These are phyloP conservation scores for Bombylius discolor DNA, from an alignment of 2,888 invertebrate genomes.

Conservation along the genomic window DNA sequence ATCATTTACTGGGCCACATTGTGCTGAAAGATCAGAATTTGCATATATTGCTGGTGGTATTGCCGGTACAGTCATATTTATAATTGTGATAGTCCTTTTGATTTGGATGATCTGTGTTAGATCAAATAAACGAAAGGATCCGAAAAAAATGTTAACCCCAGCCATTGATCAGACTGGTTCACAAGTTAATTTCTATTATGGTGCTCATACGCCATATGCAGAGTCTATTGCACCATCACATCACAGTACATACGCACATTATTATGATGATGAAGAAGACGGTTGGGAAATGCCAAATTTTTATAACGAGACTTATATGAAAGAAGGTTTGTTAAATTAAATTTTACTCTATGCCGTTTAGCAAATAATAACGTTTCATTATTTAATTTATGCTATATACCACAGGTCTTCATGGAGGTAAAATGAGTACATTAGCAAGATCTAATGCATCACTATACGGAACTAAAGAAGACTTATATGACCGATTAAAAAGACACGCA, in stretches of 20 bases:
- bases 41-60: constrained; percentile 91
- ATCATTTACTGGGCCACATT: constrained; percentile 81
- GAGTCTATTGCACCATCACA: constrained; percentile 92
- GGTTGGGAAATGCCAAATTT: constrained; percentile 98
- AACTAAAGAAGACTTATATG: constrained; percentile 89
- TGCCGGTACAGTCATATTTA: constrained; percentile 84
- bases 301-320: constrained; percentile 93
- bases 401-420: constrained; percentile 66
- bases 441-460: constrained; percentile 91
- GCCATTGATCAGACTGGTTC: constrained; percentile 85
- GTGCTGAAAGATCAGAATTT: constrained; percentile 84
- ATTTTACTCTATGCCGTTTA: background rate
- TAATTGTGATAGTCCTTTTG: constrained; percentile 80
- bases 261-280: constrained; percentile 90
- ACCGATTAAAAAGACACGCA: constrained; percentile 88
- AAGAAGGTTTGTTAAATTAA: constrained; percentile 44
- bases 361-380: background rate
- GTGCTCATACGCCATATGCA: constrained; percentile 87
- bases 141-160: constrained; percentile 79
- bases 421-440: constrained; percentile 85
- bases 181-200: constrained; percentile 92
- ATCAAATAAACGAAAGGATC: constrained; percentile 76
- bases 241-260: constrained; percentile 90
- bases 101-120: constrained; percentile 97
- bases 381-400: constrained; percentile 14